phyloP scores from a whole-genome alignment of 1,140 invertebrate species.

The Conus betulinus region DNA sequence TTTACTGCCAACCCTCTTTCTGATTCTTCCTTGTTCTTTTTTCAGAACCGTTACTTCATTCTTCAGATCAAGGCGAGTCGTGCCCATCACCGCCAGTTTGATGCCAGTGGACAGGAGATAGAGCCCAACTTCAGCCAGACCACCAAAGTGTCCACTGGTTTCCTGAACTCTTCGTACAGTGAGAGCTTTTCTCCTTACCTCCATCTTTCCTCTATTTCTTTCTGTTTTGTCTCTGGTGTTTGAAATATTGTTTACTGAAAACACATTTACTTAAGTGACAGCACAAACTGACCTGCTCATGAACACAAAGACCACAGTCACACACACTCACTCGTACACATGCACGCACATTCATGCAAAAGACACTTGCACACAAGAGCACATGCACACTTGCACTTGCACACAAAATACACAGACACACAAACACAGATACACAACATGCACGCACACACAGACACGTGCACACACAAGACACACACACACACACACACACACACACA shows the following conservation, averaged over 20 bases:
- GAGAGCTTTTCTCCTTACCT: constrained; percentile 30
- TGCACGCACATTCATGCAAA: too few relatives aligned
- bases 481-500: too few relatives aligned
- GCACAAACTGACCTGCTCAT: too few relatives aligned
- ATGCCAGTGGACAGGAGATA: constrained; percentile 59
- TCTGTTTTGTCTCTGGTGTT: not conserved
- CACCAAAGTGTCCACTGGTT: constrained; percentile 66
- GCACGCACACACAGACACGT: too few relatives aligned
- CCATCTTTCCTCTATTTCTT: not conserved
- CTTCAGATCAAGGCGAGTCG: constrained; percentile 52
- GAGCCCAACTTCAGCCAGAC: constrained; percentile 70
- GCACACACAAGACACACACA: too few relatives aligned
- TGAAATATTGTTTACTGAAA: not conserved
- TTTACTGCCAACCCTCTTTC: too few relatives aligned
- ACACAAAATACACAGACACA: too few relatives aligned
- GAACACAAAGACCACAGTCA: too few relatives aligned
- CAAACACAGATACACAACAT: too few relatives aligned
- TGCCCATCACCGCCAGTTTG: constrained; percentile 64
- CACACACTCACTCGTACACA: too few relatives aligned
- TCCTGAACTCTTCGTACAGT: constrained; percentile 70
- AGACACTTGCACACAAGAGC: too few relatives aligned
- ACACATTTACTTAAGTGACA: not conserved
- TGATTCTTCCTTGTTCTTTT: not conserved
- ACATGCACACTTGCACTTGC: too few relatives aligned
- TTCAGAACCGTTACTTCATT: constrained; percentile 59